Evolutionary conservation across 2,888 invertebrate genomes (phyloP).

Genomic region (Ommatoiulus sabulosus): DNA sequence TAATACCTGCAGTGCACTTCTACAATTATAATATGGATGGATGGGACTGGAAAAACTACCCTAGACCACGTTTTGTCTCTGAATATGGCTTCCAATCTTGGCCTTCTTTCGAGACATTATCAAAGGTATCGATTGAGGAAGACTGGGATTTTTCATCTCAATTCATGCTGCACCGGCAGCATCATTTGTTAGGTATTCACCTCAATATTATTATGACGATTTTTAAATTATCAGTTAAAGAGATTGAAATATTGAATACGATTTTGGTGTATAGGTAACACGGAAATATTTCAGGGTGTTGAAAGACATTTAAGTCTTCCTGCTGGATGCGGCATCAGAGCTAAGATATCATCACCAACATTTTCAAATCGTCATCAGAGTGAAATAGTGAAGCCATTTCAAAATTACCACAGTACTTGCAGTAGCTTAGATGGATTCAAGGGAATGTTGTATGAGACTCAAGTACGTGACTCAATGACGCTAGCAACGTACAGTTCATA

Average conservation of each 20-base stretch:
- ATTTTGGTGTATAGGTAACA: constrained; percentile 56
- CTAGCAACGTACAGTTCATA: background rate
- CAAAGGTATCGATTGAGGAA: constrained; percentile 64
- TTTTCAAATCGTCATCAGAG: background rate
- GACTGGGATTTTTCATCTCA: constrained; percentile 64
- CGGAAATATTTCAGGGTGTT: constrained; percentile 67
- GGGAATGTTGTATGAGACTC: constrained; percentile 68
- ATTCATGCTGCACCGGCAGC: constrained; percentile 68
- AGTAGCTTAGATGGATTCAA: constrained; percentile 64
- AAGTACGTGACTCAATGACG: constrained; percentile 64
- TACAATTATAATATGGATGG: constrained; percentile 53
- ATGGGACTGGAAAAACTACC: constrained; percentile 68
- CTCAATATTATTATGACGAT: background rate
- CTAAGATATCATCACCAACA: constrained; percentile 67
- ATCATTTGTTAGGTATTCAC: constrained; percentile 67
- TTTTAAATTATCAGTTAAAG: background rate
- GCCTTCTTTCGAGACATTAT: constrained; percentile 67
- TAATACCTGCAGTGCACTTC: constrained; percentile 64
- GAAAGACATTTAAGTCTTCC: constrained; percentile 74
- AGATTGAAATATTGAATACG: too few species aligned
- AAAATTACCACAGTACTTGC: constrained; percentile 45
- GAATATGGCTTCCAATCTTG: constrained; percentile 72
- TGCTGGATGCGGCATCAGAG: constrained; percentile 64
- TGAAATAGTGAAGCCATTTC: background rate
- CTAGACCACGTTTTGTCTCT: constrained; percentile 70